A percentile compares a stretch with the other conserved stretches of the same genome.
Evolutionary conservation across 2,888 invertebrate species (phyloP).

Genomic region (Craniophora ligustri): DNA sequence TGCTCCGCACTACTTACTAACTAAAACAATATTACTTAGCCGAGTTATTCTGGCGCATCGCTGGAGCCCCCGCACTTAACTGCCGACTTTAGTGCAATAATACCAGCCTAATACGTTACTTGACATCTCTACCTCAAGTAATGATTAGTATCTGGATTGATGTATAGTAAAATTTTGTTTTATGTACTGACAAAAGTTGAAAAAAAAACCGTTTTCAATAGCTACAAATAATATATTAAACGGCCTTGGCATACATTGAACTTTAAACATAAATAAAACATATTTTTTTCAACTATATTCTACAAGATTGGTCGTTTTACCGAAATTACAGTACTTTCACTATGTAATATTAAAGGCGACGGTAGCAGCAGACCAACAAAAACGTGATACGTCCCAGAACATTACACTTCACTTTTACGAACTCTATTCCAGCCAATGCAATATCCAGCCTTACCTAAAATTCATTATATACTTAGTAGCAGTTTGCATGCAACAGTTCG

Average conservation of each 20-base stretch:
- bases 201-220: too few relatives aligned
- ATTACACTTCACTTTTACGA: conserved; percentile 32
- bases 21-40: conserved; percentile 85
- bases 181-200: too few relatives aligned
- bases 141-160: too few relatives aligned
- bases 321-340: conserved; percentile 8
- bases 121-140: conserved; percentile 13
- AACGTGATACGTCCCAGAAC: conserved; percentile 1
- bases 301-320: too few relatives aligned
- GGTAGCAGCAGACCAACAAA: background rate
- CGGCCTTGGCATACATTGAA: too few relatives aligned
- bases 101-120: conserved; percentile 12
- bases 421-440: conserved; percentile 24
- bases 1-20: conserved; percentile 75
- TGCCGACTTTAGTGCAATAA: conserved; percentile 28
- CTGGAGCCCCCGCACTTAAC: conserved; percentile 20
- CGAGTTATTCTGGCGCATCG: conserved; percentile 61
- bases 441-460: conserved; percentile 45
- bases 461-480: conserved; percentile 46
- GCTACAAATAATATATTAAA: too few relatives aligned
- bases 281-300: too few relatives aligned
- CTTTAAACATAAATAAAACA: too few relatives aligned
- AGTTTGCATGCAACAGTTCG: conserved; percentile 55
- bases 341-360: conserved; percentile 8
- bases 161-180: too few relatives aligned